Percentiles rank a stretch among this genome's conserved stretches.
phyloP scores from a whole-genome alignment of 2,797 vertebrate species.

The Sebastes miniatus region DNA sequence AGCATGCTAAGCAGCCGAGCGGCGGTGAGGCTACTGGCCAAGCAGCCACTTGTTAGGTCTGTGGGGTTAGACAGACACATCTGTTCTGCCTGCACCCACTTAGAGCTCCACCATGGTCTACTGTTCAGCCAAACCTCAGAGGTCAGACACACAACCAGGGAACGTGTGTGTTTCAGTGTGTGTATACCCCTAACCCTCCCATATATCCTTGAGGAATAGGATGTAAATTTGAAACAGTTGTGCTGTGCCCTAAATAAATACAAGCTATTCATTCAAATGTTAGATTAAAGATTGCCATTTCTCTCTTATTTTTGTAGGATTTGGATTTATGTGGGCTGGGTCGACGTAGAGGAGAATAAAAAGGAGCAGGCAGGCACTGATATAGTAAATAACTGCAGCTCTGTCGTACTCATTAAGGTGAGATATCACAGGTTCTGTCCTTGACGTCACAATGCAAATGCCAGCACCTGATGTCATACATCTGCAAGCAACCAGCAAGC shows the following conservation, averaged over 20 bases:
- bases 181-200: constrained; percentile 8
- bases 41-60: constrained; percentile 68
- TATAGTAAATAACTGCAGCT: background rate
- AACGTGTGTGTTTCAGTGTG: constrained; percentile 13
- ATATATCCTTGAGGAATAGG: constrained; percentile 39
- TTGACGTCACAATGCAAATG: constrained; percentile 3
- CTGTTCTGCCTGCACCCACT: constrained; percentile 68
- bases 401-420: background rate
- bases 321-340: constrained; percentile 7
- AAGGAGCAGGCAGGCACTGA: background rate
- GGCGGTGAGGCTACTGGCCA: constrained; percentile 59
- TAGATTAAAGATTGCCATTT: constrained; percentile 32
- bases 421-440: constrained; percentile 7
- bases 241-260: constrained; percentile 28
- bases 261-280: constrained; percentile 21
- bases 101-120: constrained; percentile 53
- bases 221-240: constrained; percentile 44
- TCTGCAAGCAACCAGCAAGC: background rate
- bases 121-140: constrained; percentile 74
- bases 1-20: constrained; percentile 45
- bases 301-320: background rate
- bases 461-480: background rate
- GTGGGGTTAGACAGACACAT: constrained; percentile 67
- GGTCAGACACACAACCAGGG: constrained; percentile 58
- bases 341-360: constrained; percentile 6